Base-by-base conservation (phyloP, 2,113 vertebrate species). In the Aphyosemion australe region DNA sequence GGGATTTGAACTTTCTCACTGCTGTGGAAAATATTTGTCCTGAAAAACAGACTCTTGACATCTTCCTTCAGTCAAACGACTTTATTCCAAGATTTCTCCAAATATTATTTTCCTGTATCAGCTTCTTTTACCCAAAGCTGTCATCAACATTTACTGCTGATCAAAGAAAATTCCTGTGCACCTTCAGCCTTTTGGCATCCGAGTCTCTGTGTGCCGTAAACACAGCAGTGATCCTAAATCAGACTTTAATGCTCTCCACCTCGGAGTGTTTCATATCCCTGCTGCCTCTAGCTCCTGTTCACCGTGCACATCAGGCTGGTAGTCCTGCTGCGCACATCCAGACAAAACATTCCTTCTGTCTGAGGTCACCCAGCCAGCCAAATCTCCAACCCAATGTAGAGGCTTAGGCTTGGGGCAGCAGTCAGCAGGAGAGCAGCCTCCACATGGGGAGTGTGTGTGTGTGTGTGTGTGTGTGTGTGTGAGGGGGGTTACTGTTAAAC, bases 271-370 rank as follows among this genome's bases (percentile, higher is more conserved):
- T 62, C 61, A 72, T 13, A 53, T 48, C 11, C 32, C 19, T 42
- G 46, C 61, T 65, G 73, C 58, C 61, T 66, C 32, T 48, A 53
- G 46, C 45, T 61, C 41, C 63, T 42, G 45, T 45, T 67, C 61
- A 61, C 46, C 13, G 61, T 55, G 19, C 13, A 59, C 69, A 59
- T 65, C 68, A 71, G 61, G 61, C 76, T 12, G 64, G 76, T 70
- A 86, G 78, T 69, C 66, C 77, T 74, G 79, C 73, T 76, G 85
- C 61, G 71, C 74, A 69, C 50, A 47, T 85, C 75, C 83, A 74
- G 82, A 89, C 82, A 78, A 89, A 88, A 91, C 91, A 93, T 93
- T 92, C 91, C 89, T 87, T 67, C 66, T 58, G 73, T 72, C 79
- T 91, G 88, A 92, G 73, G 78, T 92, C 87, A 92, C 58, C 21